phyloP scores from a whole-genome alignment of 2,888 invertebrate species.

The Empis livida region DNA sequence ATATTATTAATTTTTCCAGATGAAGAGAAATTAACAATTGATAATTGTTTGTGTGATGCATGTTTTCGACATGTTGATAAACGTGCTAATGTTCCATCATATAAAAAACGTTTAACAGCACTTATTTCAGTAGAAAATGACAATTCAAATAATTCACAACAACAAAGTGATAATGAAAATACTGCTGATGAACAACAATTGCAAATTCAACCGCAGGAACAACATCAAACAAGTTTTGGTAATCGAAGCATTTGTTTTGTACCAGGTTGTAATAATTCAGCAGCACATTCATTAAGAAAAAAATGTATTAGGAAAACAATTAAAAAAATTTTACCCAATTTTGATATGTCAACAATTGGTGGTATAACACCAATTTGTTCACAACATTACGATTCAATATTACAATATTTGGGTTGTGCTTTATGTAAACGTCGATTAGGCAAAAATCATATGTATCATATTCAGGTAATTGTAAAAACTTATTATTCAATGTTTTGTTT shows the following conservation, averaged over 20 bases:
- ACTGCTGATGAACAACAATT: constrained; percentile 15
- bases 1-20: constrained; percentile 35
- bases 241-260: constrained; percentile 42
- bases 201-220: constrained; percentile 7
- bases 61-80: constrained; percentile 78
- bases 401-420: constrained; percentile 61
- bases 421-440: constrained; percentile 64
- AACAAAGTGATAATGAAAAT: background rate
- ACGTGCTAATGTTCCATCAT: constrained; percentile 60
- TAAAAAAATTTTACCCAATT: constrained; percentile 48
- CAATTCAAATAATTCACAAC: background rate
- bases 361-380: constrained; percentile 51
- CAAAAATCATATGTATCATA: constrained; percentile 61
- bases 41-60: constrained; percentile 77
- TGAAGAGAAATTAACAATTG: constrained; percentile 68
- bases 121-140: constrained; percentile 15
- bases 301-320: constrained; percentile 62
- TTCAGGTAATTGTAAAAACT: too few relatives aligned
- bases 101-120: constrained; percentile 42
- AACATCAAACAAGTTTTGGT: background rate
- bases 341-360: constrained; percentile 45
- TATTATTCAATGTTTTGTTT: too few relatives aligned
- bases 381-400: constrained; percentile 54
- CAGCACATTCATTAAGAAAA: constrained; percentile 51
- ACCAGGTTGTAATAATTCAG: constrained; percentile 44